Percentiles rank a stretch among this genome's conserved stretches.
Conservation (phyloP, 1,140 invertebrate species). For the Drosophila dunni region DNA sequence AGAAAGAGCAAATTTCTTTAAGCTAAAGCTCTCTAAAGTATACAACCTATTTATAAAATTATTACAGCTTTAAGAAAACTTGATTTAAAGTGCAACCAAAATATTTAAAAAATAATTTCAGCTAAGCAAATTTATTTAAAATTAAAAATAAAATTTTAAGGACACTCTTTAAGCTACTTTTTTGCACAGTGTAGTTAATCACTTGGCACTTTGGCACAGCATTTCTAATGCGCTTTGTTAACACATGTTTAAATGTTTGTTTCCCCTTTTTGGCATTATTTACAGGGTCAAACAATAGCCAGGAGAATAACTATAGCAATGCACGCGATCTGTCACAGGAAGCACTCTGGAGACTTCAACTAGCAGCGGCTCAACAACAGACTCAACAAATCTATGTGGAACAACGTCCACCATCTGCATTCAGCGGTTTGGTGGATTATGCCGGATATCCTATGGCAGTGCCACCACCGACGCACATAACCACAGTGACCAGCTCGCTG, state of each 20-base stretch:
- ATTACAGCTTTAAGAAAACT: no score
- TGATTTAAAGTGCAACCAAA: no score
- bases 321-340: constrained; percentile 94
- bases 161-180: neutral
- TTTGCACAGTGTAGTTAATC: neutral
- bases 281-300: constrained; percentile 70
- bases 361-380: constrained; percentile 87
- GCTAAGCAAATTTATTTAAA: no score
- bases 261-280: constrained; percentile 11
- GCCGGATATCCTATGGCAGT: constrained; percentile 57
- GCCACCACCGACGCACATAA: constrained; percentile 63
- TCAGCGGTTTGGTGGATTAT: constrained; percentile 77
- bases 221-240: constrained; percentile 7
- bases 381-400: constrained; percentile 85
- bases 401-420: constrained; percentile 77
- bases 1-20: no score
- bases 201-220: constrained; percentile 1
- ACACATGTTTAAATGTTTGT: neutral
- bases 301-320: constrained; percentile 94
- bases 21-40: no score
- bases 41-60: no score
- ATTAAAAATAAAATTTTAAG: no score
- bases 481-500: constrained; percentile 72
- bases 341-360: constrained; percentile 96
- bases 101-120: no score